A percentile compares a stretch with the other conserved stretches of the same genome.
Evolutionary conservation across 2,888 invertebrate genomes (phyloP).

Genomic region (Liposcelis brunnea): DNA sequence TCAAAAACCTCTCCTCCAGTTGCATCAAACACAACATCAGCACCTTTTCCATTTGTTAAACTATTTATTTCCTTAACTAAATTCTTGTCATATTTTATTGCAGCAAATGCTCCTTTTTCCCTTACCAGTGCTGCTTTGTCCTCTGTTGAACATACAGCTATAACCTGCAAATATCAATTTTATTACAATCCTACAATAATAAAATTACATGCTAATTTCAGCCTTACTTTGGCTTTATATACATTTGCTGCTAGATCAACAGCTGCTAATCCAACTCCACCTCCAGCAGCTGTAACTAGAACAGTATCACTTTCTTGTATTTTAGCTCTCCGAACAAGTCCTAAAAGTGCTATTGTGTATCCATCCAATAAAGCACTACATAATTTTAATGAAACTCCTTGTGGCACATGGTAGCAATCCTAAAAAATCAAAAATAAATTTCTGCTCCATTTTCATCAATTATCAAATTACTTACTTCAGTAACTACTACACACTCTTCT

Average conservation of each 20-base stretch:
- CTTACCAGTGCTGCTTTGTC: slow-evolving; percentile 37
- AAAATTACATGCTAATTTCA: neutral
- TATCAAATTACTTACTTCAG: slow-evolving; percentile 20
- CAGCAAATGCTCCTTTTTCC: slow-evolving; percentile 43
- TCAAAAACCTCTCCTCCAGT: slow-evolving; percentile 42
- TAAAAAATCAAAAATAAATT: slow-evolving; percentile 24
- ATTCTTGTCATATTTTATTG: slow-evolving; percentile 37
- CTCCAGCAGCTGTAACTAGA: slow-evolving; percentile 45
- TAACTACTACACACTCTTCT: slow-evolving; percentile 35
- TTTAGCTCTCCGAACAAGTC: slow-evolving; percentile 35
- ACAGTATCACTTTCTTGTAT: slow-evolving; percentile 36
- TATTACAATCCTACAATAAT: slow-evolving; percentile 9
- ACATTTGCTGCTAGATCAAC: slow-evolving; percentile 51
- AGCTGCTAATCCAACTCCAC: slow-evolving; percentile 44
- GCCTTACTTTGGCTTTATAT: slow-evolving; percentile 40
- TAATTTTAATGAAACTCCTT: slow-evolving; percentile 32
- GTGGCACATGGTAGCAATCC: slow-evolving; percentile 40
- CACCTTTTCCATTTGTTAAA: slow-evolving; percentile 39
- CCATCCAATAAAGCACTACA: slow-evolving; percentile 41
- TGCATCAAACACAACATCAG: slow-evolving; percentile 44
- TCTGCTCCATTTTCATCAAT: too few species aligned
- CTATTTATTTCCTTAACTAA: slow-evolving; percentile 35
- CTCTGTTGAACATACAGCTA: slow-evolving; percentile 47
- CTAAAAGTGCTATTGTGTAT: slow-evolving; percentile 46
- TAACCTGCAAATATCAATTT: slow-evolving; percentile 31